These are phyloP conservation scores for Adelphocoris suturalis DNA, from an alignment of 2,888 invertebrate species.

Conservation along the genomic window DNA sequence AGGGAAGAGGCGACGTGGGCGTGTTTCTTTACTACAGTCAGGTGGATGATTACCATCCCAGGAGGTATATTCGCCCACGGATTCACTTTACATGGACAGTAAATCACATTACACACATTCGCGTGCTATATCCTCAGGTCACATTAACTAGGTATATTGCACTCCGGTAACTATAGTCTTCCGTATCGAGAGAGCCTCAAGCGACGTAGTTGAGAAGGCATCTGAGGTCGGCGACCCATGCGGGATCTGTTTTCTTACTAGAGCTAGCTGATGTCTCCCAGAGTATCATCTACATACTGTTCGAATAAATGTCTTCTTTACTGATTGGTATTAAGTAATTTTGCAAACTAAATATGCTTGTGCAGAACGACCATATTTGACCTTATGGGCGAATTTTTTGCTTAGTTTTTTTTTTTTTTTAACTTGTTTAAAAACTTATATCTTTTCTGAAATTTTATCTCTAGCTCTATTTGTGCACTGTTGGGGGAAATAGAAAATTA, in stretches of 20 bases:
- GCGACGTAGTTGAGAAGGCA: background rate
- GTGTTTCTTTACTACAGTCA: slow-evolving; percentile 65
- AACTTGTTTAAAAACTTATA: too few relatives aligned
- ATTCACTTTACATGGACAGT: slow-evolving; percentile 65
- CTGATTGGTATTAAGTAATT: too few relatives aligned
- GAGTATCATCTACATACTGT: too few relatives aligned
- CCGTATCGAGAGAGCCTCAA: slow-evolving; percentile 37
- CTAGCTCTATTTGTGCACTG: too few relatives aligned
- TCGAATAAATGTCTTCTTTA: too few relatives aligned
- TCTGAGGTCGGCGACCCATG: background rate
- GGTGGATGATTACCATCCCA: slow-evolving; percentile 70
- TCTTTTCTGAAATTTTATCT: too few relatives aligned
- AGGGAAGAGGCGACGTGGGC: slow-evolving; percentile 41
- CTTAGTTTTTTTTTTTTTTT: too few relatives aligned
- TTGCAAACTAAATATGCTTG: too few relatives aligned
- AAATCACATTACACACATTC: slow-evolving; percentile 66
- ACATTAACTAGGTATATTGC: slow-evolving; percentile 62
- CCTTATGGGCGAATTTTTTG: too few relatives aligned
- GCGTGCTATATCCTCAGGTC: slow-evolving; percentile 60
- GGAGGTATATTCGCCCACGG: slow-evolving; percentile 62
- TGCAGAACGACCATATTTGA: too few relatives aligned
- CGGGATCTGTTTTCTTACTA: background rate
- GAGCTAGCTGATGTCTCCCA: background rate
- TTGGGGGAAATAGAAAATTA: too few relatives aligned
- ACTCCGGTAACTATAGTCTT: slow-evolving; percentile 17